Evolutionary conservation across 23 tunicate species (phyloP).

Genomic region (Halocynthia roretzi): DNA sequence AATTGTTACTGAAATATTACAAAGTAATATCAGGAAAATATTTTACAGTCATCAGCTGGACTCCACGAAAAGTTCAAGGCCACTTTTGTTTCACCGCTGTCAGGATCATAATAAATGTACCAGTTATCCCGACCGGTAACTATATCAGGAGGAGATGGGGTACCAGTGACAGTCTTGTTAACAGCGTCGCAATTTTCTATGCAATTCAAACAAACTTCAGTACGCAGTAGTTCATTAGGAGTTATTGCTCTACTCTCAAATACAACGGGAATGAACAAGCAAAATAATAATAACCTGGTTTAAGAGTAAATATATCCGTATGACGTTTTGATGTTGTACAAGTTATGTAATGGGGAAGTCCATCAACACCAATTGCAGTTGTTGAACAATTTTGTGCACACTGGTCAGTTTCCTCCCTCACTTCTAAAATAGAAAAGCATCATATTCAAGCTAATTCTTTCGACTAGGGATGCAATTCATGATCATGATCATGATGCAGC

Average conservation of each 20-base stretch:
- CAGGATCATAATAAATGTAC: conserved; percentile 11
- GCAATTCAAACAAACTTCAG: background rate
- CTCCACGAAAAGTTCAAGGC: conserved; percentile 69
- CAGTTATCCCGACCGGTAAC: background rate
- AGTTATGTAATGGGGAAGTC: background rate
- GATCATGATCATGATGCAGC: too few relatives aligned
- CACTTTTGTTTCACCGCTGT: conserved; percentile 16
- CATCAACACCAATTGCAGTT: conserved; percentile 4
- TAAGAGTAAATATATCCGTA: background rate
- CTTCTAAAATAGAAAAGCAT: too few relatives aligned
- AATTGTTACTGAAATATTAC: background rate
- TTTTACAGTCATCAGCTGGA: conserved; percentile 24
- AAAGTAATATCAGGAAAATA: background rate
- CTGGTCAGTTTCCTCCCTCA: too few relatives aligned
- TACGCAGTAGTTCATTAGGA: too few relatives aligned
- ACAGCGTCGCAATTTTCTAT: conserved; percentile 11
- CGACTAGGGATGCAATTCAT: too few relatives aligned
- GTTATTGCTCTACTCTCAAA: too few relatives aligned
- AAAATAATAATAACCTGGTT: background rate
- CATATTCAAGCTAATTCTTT: too few relatives aligned
- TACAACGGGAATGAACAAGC: too few relatives aligned
- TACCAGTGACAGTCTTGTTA: background rate
- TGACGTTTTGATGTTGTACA: background rate
- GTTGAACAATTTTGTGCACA: background rate
- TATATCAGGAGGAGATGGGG: conserved; percentile 12